Evolutionary conservation across 1,140 invertebrate species (phyloP).

Genomic region (Neotoxoptera formosana): DNA sequence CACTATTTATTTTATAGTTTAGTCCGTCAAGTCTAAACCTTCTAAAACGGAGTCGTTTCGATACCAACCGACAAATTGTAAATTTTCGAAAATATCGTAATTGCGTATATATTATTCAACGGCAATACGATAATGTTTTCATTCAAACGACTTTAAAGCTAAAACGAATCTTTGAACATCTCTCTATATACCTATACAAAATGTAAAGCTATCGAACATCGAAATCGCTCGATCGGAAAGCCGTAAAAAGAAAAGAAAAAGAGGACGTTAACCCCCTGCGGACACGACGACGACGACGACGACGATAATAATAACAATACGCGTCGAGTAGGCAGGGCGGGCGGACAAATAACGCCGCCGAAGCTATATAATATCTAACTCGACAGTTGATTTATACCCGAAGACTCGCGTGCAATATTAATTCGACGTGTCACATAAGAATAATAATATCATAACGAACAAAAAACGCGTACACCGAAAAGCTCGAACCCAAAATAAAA

Average conservation of each 20-base stretch:
- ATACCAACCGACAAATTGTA: neutral
- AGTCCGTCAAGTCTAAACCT: neutral
- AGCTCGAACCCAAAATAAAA: neutral
- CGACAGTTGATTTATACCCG: neutral
- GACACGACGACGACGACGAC: neutral
- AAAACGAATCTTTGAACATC: neutral
- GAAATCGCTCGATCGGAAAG: neutral
- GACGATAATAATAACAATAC: constrained; percentile 5
- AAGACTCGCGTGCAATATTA: neutral
- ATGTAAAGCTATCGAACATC: neutral
- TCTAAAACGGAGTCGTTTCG: neutral
- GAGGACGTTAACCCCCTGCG: constrained; percentile 1
- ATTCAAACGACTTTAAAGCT: neutral
- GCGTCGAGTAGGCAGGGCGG: neutral
- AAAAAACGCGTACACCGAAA: neutral
- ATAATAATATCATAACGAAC: neutral
- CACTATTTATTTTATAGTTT: neutral
- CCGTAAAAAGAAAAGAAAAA: neutral
- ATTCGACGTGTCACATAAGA: neutral
- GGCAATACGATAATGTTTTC: neutral
- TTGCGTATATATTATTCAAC: neutral
- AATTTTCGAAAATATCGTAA: neutral
- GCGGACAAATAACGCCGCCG: neutral
- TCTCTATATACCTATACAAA: neutral
- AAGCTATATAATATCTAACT: neutral